A percentile compares a stretch with the other conserved stretches of the same genome.
Conservation (phyloP, 2,113 vertebrate genomes). For the Ptyas mucosa region DNA sequence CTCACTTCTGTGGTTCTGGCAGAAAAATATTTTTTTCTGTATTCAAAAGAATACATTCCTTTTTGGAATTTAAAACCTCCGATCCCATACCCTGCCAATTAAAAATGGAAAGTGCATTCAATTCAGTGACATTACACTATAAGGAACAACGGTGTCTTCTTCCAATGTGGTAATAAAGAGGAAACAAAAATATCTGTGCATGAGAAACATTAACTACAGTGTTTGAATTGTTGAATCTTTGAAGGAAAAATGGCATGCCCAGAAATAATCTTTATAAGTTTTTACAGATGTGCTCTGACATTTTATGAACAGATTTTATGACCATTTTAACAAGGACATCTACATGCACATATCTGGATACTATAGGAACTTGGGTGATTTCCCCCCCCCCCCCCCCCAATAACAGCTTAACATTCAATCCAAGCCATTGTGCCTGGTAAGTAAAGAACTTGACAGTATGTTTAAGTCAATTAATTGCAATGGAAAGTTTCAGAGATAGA, state of each 20-base stretch:
- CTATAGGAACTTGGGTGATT: background rate
- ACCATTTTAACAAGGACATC: background rate
- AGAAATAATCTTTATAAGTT: background rate
- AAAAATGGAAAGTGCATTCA: background rate
- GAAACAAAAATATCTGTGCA: background rate
- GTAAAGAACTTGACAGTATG: background rate
- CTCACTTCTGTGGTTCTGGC: slow-evolving; percentile 1
- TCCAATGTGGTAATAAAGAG: background rate
- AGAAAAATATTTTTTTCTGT: slow-evolving; percentile 9
- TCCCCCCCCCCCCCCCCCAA: too few relatives aligned
- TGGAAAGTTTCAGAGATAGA: background rate
- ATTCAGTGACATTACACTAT: background rate
- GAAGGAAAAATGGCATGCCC: background rate
- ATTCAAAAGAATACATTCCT: slow-evolving; percentile 24
- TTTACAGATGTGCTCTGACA: background rate
- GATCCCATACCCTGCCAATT: background rate
- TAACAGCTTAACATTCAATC: background rate
- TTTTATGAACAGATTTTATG: background rate
- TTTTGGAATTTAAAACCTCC: background rate
- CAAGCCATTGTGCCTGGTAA: background rate
- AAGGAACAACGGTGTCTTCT: background rate
- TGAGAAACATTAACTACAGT: background rate
- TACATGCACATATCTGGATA: background rate
- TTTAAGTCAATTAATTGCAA: background rate
- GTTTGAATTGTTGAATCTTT: background rate